phyloP scores from a whole-genome alignment of 2,113 vertebrate genomes.

The Dipodomys ordii region DNA sequence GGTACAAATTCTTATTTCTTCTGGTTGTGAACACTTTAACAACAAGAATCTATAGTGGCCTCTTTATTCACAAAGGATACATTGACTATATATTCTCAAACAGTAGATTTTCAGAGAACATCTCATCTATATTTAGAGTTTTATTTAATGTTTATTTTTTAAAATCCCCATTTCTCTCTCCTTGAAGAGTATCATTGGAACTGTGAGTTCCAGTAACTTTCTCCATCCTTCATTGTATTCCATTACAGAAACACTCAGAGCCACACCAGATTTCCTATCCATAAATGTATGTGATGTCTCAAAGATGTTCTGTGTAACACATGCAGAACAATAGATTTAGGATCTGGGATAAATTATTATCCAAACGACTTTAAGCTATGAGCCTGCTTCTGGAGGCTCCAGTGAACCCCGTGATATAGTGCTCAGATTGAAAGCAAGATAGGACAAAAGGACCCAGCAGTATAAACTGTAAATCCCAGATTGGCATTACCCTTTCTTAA shows the following conservation, averaged over 20 bases:
- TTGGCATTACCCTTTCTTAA: constrained; percentile 43
- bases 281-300: constrained; percentile 75
- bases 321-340: constrained; percentile 66
- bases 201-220: constrained; percentile 54
- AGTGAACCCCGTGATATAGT: neutral
- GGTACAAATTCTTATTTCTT: neutral
- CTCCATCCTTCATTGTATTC: constrained; percentile 54
- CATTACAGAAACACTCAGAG: constrained; percentile 73
- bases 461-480: constrained; percentile 67
- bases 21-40: neutral
- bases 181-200: constrained; percentile 26
- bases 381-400: constrained; percentile 22
- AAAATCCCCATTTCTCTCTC: constrained; percentile 69
- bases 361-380: constrained; percentile 38
- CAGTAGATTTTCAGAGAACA: constrained; percentile 1
- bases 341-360: constrained; percentile 64
- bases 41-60: neutral
- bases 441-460: constrained; percentile 31
- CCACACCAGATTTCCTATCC: constrained; percentile 67
- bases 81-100: constrained; percentile 31
- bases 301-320: constrained; percentile 60
- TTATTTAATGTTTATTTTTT: constrained; percentile 70
- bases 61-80: constrained; percentile 49
- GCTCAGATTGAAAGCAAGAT: neutral
- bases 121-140: constrained; percentile 70